Evolutionary conservation across 2,113 vertebrate species (phyloP).

Genomic region (Hypanus sabinus): DNA sequence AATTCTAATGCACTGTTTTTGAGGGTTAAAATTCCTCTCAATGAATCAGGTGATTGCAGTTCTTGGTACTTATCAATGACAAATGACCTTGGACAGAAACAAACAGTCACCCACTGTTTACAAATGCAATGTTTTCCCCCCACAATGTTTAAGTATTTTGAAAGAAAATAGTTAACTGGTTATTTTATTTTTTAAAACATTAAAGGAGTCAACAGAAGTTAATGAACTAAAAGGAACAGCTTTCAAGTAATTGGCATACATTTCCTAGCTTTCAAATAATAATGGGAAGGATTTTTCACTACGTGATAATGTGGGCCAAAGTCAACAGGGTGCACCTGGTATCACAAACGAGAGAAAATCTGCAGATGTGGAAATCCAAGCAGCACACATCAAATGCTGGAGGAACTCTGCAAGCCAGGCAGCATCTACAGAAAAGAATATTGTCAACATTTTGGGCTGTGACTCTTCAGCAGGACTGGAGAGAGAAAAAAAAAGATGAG

Average conservation of each 20-base stretch:
- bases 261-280: background rate
- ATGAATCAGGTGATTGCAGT: slow-evolving; percentile 7
- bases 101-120: background rate
- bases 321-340: too few species aligned
- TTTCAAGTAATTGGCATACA: background rate
- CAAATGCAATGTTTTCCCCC: slow-evolving; percentile 15
- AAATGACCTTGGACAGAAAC: background rate
- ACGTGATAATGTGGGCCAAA: background rate
- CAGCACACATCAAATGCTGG: too few species aligned
- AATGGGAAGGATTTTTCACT: background rate
- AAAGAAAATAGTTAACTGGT: slow-evolving; percentile 33
- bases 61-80: slow-evolving; percentile 14
- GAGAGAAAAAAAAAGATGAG: too few species aligned
- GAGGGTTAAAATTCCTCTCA: background rate
- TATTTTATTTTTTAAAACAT: slow-evolving; percentile 7
- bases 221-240: background rate
- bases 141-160: slow-evolving; percentile 22
- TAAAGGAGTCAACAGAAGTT: background rate
- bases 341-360: too few species aligned
- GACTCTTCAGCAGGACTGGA: too few species aligned
- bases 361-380: too few species aligned
- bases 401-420: too few species aligned
- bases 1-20: background rate
- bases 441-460: too few species aligned
- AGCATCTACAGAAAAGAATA: too few species aligned